phyloP scores from a whole-genome alignment of 2,888 invertebrate species.

The Lagria hirta region DNA sequence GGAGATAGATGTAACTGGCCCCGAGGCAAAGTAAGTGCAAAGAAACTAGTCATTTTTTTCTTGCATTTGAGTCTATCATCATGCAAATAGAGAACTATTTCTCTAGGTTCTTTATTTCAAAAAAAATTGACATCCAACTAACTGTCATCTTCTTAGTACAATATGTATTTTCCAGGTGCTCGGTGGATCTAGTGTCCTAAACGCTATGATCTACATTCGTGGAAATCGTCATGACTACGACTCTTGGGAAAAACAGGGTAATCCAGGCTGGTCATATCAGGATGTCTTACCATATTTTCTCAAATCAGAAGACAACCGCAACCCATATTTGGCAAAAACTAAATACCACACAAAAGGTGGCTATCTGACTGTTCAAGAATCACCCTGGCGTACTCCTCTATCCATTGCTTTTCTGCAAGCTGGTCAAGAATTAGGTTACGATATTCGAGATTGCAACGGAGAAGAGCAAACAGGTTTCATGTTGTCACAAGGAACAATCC shows the following conservation, averaged over 20 bases:
- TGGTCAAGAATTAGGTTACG: conserved; percentile 79
- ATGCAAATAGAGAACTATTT: no score
- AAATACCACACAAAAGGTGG: conserved; percentile 78
- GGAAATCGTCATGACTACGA: conserved; percentile 88
- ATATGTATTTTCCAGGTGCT: conserved; percentile 60
- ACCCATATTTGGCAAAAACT: conserved; percentile 75
- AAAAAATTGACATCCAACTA: neutral
- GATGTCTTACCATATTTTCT: conserved; percentile 81
- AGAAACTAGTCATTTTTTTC: no score
- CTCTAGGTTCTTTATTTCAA: neutral
- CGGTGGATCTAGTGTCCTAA: conserved; percentile 84
- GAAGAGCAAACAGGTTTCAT: conserved; percentile 83
- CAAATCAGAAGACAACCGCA: conserved; percentile 86
- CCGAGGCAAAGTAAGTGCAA: conserved; percentile 75
- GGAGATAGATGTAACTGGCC: conserved; percentile 90
- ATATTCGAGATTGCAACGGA: conserved; percentile 79
- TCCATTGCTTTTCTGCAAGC: conserved; percentile 82
- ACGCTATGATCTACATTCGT: conserved; percentile 90
- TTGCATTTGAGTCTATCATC: no score
- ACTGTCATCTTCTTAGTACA: conserved; percentile 1
- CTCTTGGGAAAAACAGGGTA: conserved; percentile 80
- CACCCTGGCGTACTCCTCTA: conserved; percentile 80
- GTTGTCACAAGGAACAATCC: conserved; percentile 75
- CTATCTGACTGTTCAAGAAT: conserved; percentile 80
- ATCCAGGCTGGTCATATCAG: conserved; percentile 83